A percentile compares a stretch with the other conserved stretches of the same genome.
phyloP scores from a whole-genome alignment of 2,888 invertebrate genomes.

The Trilocha varians region DNA sequence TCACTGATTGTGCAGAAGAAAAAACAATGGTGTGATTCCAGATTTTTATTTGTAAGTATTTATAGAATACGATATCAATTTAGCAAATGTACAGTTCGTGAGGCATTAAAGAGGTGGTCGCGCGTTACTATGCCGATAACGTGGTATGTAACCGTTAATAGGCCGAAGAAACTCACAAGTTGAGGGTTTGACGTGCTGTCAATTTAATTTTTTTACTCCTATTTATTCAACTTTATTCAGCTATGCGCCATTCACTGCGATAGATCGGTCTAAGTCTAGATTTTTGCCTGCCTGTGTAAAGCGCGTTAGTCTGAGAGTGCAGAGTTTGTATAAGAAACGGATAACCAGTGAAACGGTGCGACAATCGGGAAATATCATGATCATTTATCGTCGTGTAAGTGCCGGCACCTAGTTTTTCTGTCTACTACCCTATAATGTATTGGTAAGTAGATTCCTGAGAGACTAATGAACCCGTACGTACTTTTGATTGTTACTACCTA shows the following conservation, averaged over 20 bases:
- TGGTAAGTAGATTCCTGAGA: conserved; percentile 24
- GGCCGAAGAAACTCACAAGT: conserved; percentile 32
- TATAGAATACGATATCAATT: conserved; percentile 66
- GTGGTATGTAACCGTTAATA: conserved; percentile 40
- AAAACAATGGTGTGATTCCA: conserved; percentile 75
- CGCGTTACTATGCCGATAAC: conserved; percentile 32
- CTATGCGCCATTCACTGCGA: conserved; percentile 70
- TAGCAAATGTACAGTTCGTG: conserved; percentile 45
- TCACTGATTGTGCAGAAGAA: conserved; percentile 69
- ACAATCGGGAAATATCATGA: conserved; percentile 14
- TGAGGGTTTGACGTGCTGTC: conserved; percentile 60
- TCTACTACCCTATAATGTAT: conserved; percentile 15
- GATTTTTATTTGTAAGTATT: conserved; percentile 75
- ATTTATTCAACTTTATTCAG: conserved; percentile 65
- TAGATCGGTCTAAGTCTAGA: conserved; percentile 50
- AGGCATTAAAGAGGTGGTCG: conserved; percentile 38
- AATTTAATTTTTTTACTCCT: conserved; percentile 61
- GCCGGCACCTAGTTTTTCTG: conserved; percentile 50
- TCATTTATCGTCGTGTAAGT: conserved; percentile 36
- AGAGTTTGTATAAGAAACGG: conserved; percentile 24
- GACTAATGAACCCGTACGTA: conserved; percentile 12
- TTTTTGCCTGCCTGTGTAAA: conserved; percentile 46
- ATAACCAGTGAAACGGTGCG: conserved; percentile 16
- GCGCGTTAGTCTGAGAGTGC: conserved; percentile 32
- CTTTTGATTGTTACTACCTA: background rate